Conservation (phyloP, 92 coral and sea anemone species). For the Porites cylindrica region DNA sequence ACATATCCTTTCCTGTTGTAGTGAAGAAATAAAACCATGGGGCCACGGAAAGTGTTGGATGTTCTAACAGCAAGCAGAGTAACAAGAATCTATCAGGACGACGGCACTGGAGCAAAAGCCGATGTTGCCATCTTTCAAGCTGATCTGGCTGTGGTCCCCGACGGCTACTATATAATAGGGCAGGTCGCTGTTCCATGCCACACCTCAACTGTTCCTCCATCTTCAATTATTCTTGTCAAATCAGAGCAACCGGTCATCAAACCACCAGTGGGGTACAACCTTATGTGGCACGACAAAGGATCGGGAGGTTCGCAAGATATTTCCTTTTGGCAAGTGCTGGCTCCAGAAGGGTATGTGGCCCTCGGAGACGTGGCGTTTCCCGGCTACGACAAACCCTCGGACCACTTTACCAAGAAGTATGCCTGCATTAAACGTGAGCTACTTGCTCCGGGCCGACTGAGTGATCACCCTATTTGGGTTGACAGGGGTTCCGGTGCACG, state of each 20-base stretch:
- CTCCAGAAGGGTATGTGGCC: conserved; percentile 38
- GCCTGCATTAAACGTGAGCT: conserved; percentile 44
- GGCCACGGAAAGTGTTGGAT: neutral
- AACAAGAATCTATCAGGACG: conserved; percentile 21
- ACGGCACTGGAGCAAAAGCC: neutral
- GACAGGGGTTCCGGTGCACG: conserved; percentile 39
- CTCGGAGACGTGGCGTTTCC: conserved; percentile 33
- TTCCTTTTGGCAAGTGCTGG: conserved; percentile 40
- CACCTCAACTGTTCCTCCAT: neutral
- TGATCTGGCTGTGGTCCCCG: conserved; percentile 16
- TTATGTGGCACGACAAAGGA: conserved; percentile 24
- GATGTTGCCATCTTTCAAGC: conserved; percentile 21
- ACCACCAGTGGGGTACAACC: conserved; percentile 22
- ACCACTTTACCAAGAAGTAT: conserved; percentile 25
- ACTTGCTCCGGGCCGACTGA: conserved; percentile 1
- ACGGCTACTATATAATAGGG: conserved; percentile 36
- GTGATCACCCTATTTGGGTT: conserved; percentile 1
- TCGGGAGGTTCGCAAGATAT: conserved; percentile 23
- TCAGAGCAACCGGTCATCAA: conserved; percentile 11
- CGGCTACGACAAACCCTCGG: conserved; percentile 2
- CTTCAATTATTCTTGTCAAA: conserved; percentile 36
- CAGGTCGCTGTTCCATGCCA: conserved; percentile 25
- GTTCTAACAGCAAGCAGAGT: conserved; percentile 28
- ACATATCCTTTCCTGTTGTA: too few relatives aligned
- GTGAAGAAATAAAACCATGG: too few relatives aligned